phyloP scores from a whole-genome alignment of 2,797 vertebrate species.

The Acrossocheilus fasciatus region DNA sequence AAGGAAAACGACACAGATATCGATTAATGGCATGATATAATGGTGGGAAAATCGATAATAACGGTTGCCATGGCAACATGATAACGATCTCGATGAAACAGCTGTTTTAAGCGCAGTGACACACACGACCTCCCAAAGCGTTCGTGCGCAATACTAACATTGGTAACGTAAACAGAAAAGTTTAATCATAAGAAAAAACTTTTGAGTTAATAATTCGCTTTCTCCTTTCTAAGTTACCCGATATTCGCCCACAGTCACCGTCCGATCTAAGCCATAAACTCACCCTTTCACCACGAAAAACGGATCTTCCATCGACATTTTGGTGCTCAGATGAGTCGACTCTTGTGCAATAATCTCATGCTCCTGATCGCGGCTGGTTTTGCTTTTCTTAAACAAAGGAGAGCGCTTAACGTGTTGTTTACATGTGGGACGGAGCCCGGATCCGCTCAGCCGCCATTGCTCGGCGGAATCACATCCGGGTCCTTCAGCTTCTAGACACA shows the following conservation, averaged over 20 bases:
- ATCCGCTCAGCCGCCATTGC: conserved; percentile 54
- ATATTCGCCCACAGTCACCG: neutral
- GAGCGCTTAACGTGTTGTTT: conserved; percentile 53
- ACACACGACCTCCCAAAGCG: neutral
- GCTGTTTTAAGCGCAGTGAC: neutral
- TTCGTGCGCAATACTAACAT: neutral
- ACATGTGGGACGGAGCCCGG: conserved; percentile 48
- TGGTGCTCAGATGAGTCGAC: conserved; percentile 61
- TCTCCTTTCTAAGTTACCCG: neutral
- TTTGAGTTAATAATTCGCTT: neutral
- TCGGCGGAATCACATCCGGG: conserved; percentile 54
- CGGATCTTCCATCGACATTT: conserved; percentile 97
- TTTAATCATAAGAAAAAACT: neutral
- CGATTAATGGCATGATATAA: conserved; percentile 3
- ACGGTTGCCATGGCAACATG: conserved; percentile 39
- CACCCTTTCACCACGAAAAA: conserved; percentile 98
- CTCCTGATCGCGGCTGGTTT: conserved; percentile 28
- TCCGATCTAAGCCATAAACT: conserved; percentile 62
- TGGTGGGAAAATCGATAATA: conserved; percentile 5
- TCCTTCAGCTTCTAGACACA: conserved; percentile 30
- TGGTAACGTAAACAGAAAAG: neutral
- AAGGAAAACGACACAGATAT: neutral
- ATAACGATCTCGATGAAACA: conserved; percentile 13
- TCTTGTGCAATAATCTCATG: conserved; percentile 50
- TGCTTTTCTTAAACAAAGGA: conserved; percentile 1